These are phyloP conservation scores for Spondyliosoma cantharus DNA, from an alignment of 2,797 vertebrate genomes.

Conservation along the genomic window DNA sequence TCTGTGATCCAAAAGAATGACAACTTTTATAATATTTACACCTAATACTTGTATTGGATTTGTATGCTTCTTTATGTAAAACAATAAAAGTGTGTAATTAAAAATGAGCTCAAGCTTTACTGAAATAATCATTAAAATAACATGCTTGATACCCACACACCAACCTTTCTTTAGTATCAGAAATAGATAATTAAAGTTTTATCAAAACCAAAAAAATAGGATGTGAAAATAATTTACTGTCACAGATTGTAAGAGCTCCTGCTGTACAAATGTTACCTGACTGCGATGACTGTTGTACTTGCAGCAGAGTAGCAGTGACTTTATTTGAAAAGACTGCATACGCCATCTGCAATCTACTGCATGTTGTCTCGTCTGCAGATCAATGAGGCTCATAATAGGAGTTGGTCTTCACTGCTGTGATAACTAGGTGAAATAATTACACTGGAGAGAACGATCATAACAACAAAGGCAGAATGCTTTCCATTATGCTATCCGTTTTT, in stretches of 20 bases:
- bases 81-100: neutral
- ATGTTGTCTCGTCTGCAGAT: constrained; percentile 63
- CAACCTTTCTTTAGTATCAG: neutral
- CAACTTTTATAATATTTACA: neutral
- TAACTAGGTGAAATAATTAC: constrained; percentile 75
- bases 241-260: neutral
- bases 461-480: constrained; percentile 50
- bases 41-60: neutral
- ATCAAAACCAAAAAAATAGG: neutral
- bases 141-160: neutral
- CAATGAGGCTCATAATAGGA: constrained; percentile 72
- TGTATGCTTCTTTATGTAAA: neutral
- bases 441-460: constrained; percentile 61
- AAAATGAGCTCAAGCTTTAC: no score
- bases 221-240: neutral
- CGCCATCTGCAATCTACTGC: constrained; percentile 35
- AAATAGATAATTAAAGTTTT: neutral
- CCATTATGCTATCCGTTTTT: constrained; percentile 57
- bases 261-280: constrained; percentile 27
- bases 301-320: constrained; percentile 22
- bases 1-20: neutral
- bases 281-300: constrained; percentile 25
- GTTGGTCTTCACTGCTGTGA: constrained; percentile 60
- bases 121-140: neutral
- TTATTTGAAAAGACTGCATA: constrained; percentile 39